Conservation (phyloP, 2,888 invertebrate genomes). For the Masnerella sp. region DNA sequence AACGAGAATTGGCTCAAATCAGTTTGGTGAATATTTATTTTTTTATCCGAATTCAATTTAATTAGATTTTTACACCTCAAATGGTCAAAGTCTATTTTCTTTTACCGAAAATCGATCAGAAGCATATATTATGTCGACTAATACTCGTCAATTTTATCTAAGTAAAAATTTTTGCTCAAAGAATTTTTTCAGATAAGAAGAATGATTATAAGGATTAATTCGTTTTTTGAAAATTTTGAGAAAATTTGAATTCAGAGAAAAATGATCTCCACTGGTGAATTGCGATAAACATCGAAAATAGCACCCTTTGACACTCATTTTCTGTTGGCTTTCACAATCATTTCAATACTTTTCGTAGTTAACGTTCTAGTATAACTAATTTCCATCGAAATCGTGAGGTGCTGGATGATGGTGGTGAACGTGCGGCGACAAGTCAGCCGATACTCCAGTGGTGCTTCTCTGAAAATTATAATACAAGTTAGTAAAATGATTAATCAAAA, state of each 20-base stretch:
- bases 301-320: conserved; percentile 37
- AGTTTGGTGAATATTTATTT: too few relatives aligned
- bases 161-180: too few relatives aligned
- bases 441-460: conserved; percentile 77
- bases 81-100: too few relatives aligned
- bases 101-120: too few relatives aligned
- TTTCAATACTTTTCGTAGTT: conserved; percentile 36
- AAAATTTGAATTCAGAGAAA: background rate
- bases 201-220: background rate
- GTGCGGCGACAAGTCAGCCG: conserved; percentile 78
- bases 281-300: conserved; percentile 35
- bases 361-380: conserved; percentile 57
- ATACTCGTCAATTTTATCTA: too few relatives aligned
- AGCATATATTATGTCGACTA: too few relatives aligned
- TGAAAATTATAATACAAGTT: too few relatives aligned
- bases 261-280: conserved; percentile 7
- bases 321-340: conserved; percentile 15
- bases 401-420: conserved; percentile 75
- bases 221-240: background rate
- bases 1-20: too few relatives aligned
- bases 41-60: too few relatives aligned
- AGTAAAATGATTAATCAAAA: conserved; percentile 7
- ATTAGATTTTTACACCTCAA: too few relatives aligned
- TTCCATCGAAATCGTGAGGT: conserved; percentile 72
- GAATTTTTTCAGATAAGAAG: too few relatives aligned